These are phyloP conservation scores for Mobula birostris DNA, from an alignment of 2,113 vertebrate genomes.

Conservation along the genomic window DNA sequence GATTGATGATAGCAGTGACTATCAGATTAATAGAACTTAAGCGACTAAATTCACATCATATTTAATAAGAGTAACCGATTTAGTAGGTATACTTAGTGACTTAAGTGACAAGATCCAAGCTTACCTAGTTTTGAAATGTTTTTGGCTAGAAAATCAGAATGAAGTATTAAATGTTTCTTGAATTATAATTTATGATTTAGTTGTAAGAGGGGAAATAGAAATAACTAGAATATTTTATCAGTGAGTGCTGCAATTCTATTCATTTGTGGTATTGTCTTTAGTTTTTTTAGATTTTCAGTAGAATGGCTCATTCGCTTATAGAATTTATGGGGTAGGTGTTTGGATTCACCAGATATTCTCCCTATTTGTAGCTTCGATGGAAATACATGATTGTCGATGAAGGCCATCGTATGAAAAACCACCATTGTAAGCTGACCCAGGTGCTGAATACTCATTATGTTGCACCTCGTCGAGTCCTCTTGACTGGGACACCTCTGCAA, in stretches of 20 bases:
- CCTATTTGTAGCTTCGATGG: conserved; percentile 78
- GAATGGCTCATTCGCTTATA: background rate
- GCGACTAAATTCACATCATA: background rate
- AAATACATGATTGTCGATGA: conserved; percentile 99
- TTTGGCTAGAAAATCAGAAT: background rate
- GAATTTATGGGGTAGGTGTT: background rate
- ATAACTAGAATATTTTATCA: background rate
- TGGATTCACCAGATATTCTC: background rate
- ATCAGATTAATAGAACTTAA: background rate
- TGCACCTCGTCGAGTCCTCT: conserved; percentile 81
- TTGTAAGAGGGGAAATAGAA: background rate
- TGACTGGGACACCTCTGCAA: conserved; percentile 90
- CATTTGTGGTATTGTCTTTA: background rate
- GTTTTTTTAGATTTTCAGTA: background rate
- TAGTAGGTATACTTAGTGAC: too few species aligned
- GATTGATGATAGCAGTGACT: background rate
- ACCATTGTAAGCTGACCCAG: conserved; percentile 95
- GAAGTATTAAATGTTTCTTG: background rate
- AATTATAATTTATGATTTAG: background rate
- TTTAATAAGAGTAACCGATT: background rate
- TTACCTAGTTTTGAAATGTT: background rate
- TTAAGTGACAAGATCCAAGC: background rate
- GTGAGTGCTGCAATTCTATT: background rate
- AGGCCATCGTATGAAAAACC: conserved; percentile 97
- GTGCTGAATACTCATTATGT: conserved; percentile 96